These are phyloP conservation scores for Dipodomys ordii DNA, from an alignment of 2,113 vertebrate genomes.

Conservation along the genomic window DNA sequence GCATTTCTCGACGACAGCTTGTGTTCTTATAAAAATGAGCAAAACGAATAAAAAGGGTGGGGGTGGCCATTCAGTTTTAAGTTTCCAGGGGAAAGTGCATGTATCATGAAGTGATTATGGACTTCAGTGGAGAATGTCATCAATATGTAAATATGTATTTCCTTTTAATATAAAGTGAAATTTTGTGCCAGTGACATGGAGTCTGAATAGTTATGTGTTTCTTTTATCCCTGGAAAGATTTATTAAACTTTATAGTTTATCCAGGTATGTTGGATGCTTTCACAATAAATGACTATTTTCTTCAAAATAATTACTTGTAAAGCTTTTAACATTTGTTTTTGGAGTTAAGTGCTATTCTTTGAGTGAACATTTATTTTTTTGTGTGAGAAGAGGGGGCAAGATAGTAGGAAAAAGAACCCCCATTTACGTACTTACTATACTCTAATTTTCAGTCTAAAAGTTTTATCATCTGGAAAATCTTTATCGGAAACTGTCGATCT, in stretches of 20 bases:
- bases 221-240: slow-evolving; percentile 91
- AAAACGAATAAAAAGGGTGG: slow-evolving; percentile 86
- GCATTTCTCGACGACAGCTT: slow-evolving; percentile 82
- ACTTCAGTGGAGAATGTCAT: slow-evolving; percentile 92
- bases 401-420: not conserved
- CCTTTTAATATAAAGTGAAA: slow-evolving; percentile 95
- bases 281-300: slow-evolving; percentile 99
- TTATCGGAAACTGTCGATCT: slow-evolving; percentile 21
- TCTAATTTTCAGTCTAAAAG: not conserved
- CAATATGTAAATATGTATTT: slow-evolving; percentile 92
- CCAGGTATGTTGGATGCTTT: slow-evolving; percentile 99
- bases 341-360: not conserved
- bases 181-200: slow-evolving; percentile 96
- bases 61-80: slow-evolving; percentile 83
- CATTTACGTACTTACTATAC: not conserved
- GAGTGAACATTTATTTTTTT: not conserved
- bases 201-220: slow-evolving; percentile 94
- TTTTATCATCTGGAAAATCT: slow-evolving; percentile 58
- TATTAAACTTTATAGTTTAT: slow-evolving; percentile 99
- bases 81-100: slow-evolving; percentile 90
- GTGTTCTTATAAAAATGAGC: slow-evolving; percentile 86
- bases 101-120: slow-evolving; percentile 90
- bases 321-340: not conserved
- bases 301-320: slow-evolving; percentile 86
- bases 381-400: not conserved